These are phyloP conservation scores for Lypha dubia DNA, from an alignment of 2,888 invertebrate genomes.

Conservation along the genomic window DNA sequence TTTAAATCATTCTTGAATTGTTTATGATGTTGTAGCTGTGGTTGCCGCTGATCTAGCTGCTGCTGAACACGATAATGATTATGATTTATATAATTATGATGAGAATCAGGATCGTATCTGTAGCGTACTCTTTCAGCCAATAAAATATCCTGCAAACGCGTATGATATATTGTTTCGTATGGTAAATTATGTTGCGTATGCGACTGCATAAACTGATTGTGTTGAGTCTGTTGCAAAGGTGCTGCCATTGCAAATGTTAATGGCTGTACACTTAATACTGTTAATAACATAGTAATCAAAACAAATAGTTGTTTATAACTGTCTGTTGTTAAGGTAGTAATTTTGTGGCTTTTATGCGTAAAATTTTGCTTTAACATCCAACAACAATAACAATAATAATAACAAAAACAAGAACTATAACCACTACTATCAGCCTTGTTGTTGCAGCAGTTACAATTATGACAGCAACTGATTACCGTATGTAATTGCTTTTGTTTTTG, in stretches of 20 bases:
- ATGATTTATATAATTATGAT: conserved; percentile 36
- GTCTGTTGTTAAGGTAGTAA: conserved; percentile 68
- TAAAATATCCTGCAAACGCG: conserved; percentile 49
- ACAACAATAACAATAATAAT: conserved; percentile 27
- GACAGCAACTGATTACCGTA: conserved; percentile 52
- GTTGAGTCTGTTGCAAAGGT: conserved; percentile 48
- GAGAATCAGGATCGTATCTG: conserved; percentile 15
- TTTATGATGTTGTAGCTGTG: background rate
- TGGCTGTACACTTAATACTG: conserved; percentile 70
- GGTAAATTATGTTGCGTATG: conserved; percentile 47
- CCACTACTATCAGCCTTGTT: conserved; percentile 48
- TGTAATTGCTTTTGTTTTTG: conserved; percentile 63
- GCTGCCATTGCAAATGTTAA: conserved; percentile 69
- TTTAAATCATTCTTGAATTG: conserved; percentile 56
- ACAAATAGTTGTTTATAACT: conserved; percentile 68
- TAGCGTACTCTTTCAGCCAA: conserved; percentile 41
- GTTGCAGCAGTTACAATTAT: conserved; percentile 61
- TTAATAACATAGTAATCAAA: conserved; percentile 74
- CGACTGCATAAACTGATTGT: conserved; percentile 11
- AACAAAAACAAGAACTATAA: conserved; percentile 36
- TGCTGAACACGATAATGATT: conserved; percentile 42
- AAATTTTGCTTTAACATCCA: conserved; percentile 64
- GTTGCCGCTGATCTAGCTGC: conserved; percentile 2
- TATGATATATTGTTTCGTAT: conserved; percentile 19
- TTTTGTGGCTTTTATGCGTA: conserved; percentile 68